Base-by-base conservation (phyloP, 2,113 vertebrate species). In the Corythaixoides concolor region DNA sequence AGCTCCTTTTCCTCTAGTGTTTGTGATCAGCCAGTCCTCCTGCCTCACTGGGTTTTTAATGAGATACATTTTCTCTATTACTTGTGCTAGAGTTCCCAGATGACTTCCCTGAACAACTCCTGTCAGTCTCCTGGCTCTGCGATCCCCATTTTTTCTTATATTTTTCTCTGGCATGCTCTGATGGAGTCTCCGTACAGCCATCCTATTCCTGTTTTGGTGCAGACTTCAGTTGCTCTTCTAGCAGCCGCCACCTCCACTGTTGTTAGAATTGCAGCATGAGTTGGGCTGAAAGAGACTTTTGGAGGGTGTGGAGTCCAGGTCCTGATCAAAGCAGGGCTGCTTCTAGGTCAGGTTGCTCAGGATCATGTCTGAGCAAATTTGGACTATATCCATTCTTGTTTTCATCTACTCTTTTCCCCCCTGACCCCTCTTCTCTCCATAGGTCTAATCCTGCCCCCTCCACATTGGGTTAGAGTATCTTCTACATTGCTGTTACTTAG, bases 71-170 rank as follows among this genome's bases (percentile, higher is more conserved):
- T 28, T 86, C 16, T 72, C 6, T 76, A 3, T n/a, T 80, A 33
- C 6, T 39, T 91, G 41, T 41, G 41, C 32, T 63, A 3, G n/a
- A 41, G 19, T 91, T 87, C 33, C 73, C 41, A 85, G 14, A 41
- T 85, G 39, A 45, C 37, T 78, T 45, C 6, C 12, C 32, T 59
- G 50, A 81, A 74, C 11, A 85, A 1, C 33, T 45, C 1, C 68
- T 41, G 19, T 52, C 56, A 11, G 6, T 41, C 72, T 80, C 30
- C 19, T 86, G 5, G 3, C 30, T 80, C 50, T 45, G 30, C 7
- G 15, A 3, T 85, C 37, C 23, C 12, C 1, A 0, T 53, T 68
- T 50, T 59, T 45, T 56, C 30, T 50, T 33, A 0, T 0, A 12
- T 58, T 62, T 89, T 81, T 87, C n/a, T 83, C 32, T 17, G 22